These are phyloP conservation scores for Alviniconcha strummeri DNA, from an alignment of 2,888 invertebrate genomes.

Conservation along the genomic window DNA sequence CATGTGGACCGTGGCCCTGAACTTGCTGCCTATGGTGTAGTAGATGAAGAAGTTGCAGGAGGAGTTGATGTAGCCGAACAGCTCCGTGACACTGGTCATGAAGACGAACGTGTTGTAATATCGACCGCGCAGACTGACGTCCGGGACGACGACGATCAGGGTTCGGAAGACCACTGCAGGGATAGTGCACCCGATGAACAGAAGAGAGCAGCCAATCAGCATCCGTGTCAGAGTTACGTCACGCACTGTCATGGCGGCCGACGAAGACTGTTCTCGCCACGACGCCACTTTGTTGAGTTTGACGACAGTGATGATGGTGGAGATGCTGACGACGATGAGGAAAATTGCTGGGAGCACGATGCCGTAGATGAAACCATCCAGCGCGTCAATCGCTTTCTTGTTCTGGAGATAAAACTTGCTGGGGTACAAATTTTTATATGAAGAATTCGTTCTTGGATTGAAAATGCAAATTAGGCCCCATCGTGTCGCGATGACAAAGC, in stretches of 20 bases:
- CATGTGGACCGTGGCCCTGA: background rate
- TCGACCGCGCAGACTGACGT: background rate
- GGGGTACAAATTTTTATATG: background rate
- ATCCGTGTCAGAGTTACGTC: constrained; percentile 12
- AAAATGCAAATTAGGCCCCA: background rate
- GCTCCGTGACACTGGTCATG: constrained; percentile 9
- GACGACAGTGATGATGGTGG: constrained; percentile 2
- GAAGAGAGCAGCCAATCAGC: background rate
- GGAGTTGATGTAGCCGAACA: background rate
- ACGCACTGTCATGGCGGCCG: background rate
- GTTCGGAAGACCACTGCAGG: background rate
- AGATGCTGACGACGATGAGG: background rate
- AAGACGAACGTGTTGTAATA: constrained; percentile 3
- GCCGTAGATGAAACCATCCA: constrained; percentile 8
- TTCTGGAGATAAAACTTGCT: background rate
- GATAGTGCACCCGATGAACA: constrained; percentile 9
- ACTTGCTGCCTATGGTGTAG: background rate
- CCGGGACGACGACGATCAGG: background rate
- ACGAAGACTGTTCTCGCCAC: constrained; percentile 5
- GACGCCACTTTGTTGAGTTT: background rate
- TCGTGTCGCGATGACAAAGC: background rate
- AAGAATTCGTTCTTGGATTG: no score
- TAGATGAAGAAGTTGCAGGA: background rate
- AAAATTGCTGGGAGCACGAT: background rate
- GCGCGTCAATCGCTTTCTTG: background rate